These are phyloP conservation scores for Macaca nemestrina DNA, from an alignment of 2,113 vertebrate genomes.

Conservation along the genomic window DNA sequence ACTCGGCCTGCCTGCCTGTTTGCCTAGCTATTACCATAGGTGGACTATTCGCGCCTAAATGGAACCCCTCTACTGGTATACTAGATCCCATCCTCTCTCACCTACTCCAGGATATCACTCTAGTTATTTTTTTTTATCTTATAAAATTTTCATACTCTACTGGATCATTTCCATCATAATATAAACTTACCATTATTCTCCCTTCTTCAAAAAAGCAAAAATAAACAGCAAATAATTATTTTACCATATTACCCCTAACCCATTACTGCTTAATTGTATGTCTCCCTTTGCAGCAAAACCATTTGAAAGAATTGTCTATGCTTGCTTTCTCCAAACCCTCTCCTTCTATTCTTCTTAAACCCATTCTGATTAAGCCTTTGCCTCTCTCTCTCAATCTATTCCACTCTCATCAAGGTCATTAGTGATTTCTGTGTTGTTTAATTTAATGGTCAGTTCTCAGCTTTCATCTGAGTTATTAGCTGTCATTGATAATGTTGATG, in stretches of 20 bases:
- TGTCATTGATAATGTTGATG: background rate
- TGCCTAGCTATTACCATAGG: background rate
- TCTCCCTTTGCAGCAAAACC: background rate
- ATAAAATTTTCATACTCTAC: background rate
- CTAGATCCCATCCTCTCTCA: background rate
- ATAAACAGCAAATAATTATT: background rate
- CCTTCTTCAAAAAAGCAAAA: conserved; percentile 15
- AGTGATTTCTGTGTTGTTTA: background rate
- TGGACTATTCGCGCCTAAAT: background rate
- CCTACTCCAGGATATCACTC: background rate
- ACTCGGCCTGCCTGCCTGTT: background rate
- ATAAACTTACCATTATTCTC: background rate
- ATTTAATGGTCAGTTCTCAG: background rate
- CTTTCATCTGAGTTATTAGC: background rate
- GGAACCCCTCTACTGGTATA: background rate
- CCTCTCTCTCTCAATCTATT: background rate
- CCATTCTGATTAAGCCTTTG: background rate
- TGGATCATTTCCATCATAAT: conserved; percentile 16
- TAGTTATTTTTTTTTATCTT: background rate
- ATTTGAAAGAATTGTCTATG: background rate
- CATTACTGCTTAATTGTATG: background rate
- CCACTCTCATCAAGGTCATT: background rate
- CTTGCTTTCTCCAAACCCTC: background rate
- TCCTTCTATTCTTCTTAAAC: background rate
- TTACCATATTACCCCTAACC: background rate